These are phyloP conservation scores for Cepaea nemoralis DNA, from an alignment of 1,140 invertebrate genomes.

Conservation along the genomic window DNA sequence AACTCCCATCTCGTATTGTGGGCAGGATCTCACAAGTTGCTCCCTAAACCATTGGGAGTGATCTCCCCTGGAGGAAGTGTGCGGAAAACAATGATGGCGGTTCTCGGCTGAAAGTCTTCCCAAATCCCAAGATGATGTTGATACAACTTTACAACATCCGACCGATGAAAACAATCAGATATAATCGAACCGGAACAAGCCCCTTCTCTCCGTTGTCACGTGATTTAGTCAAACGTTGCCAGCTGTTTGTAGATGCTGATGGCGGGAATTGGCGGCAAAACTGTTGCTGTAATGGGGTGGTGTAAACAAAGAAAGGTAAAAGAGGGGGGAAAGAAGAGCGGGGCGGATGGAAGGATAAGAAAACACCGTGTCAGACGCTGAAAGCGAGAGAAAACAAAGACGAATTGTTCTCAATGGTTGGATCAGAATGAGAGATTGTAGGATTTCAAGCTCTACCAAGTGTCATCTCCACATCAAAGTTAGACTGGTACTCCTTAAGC, in stretches of 20 bases:
- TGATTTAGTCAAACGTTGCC: constrained; percentile 13
- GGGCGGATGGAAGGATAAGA: not conserved
- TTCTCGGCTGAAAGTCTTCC: not conserved
- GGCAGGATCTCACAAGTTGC: not conserved
- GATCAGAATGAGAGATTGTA: too few species aligned
- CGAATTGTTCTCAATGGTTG: too few species aligned
- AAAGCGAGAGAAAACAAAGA: not conserved
- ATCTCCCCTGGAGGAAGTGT: constrained; percentile 27
- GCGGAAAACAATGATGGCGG: not conserved
- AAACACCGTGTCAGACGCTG: not conserved
- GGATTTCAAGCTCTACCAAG: too few species aligned
- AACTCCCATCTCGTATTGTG: not conserved
- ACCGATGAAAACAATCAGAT: constrained; percentile 7
- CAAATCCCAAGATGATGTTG: not conserved
- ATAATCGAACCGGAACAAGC: constrained; percentile 30
- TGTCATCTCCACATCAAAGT: too few species aligned
- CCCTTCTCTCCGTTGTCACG: not conserved
- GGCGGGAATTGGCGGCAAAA: not conserved
- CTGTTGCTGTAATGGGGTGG: not conserved
- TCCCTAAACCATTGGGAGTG: constrained; percentile 6
- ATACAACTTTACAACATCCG: constrained; percentile 24
- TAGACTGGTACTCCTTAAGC: too few species aligned
- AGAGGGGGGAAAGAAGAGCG: not conserved
- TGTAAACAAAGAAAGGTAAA: not conserved
- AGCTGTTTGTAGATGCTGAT: constrained; percentile 4